Evolutionary conservation across 2,113 vertebrate species (phyloP), one percentile per base, ranked within the genome.

Genomic region (Chloebia gouldiae): DNA sequence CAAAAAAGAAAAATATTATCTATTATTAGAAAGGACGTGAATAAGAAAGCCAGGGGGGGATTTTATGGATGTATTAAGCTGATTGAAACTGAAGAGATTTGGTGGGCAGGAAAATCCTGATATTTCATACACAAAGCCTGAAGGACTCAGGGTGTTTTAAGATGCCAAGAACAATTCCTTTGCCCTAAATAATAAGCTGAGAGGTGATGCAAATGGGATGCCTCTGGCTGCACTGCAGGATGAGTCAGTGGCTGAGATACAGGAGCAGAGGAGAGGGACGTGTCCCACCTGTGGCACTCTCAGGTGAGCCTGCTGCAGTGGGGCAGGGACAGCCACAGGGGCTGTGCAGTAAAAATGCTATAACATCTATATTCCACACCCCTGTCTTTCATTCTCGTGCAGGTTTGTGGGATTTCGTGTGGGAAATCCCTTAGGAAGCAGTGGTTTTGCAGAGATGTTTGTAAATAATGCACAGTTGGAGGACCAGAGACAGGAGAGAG

Each of bases 221-320:
- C 20, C 44, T 89, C 25, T 30, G 33, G 53, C 17, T 61, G 89
- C 77, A 35, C 70, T 76, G 84, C 94, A 95, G 95, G 20, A 91
- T 94, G 94, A 96, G 87, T 91, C 95, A 95, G 20, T 11, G 51
- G 65, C 86, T 19, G 66, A 47, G 94, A 57, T 20, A 23, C 37
- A 79, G 82, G 75, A 80, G 3, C 35, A 61, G 76, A 49, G 23
- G 24, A 82, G 75, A 85, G 63, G 39, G 39, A 39, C 8, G 39
- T 39, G 39, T 8, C 39, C 69, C 47, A 95, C 66, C 95, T 76
- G 37, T 13, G 59, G 33, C 30, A 25, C 47, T 6, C 39, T 60
- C 27, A 1, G 40, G 50, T 2, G 20, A n/a, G 53, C 40, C 81
- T 71, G 8, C 73, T 60, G 72, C 77, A 45, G 31, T 1, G 51